These are phyloP conservation scores for Bombus polaris DNA, from an alignment of 1,140 invertebrate genomes.

Conservation along the genomic window DNA sequence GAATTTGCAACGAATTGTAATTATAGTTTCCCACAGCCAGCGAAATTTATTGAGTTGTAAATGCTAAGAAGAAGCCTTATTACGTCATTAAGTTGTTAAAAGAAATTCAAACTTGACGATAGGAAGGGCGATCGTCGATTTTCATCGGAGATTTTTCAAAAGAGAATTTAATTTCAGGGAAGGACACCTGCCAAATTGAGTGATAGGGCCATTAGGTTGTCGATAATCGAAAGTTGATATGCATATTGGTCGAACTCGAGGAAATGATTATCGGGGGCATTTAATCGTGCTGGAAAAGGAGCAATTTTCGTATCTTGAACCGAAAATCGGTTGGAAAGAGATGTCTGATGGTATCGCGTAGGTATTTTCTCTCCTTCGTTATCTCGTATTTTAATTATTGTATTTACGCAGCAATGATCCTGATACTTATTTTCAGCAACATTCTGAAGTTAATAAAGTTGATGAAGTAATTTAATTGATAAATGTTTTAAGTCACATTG, in stretches of 20 bases:
- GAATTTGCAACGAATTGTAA: background rate
- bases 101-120: background rate
- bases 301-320: background rate
- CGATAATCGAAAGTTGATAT: background rate
- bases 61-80: background rate
- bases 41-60: background rate
- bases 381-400: background rate
- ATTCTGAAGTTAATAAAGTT: background rate
- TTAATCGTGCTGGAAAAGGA: conserved; percentile 12
- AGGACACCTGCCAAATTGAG: conserved; percentile 13
- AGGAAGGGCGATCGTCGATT: background rate
- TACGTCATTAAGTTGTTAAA: background rate
- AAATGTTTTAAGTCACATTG: too few relatives aligned
- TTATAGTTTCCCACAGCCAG: background rate
- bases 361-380: background rate
- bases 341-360: background rate
- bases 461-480: background rate
- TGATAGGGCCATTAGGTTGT: background rate
- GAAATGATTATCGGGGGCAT: background rate
- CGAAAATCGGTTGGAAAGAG: background rate
- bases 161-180: conserved; percentile 13
- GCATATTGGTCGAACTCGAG: background rate
- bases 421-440: background rate
- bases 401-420: background rate
- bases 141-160: background rate